Evolutionary conservation across 2,113 vertebrate genomes (phyloP).

Genomic region (Phocoena sinus): DNA sequence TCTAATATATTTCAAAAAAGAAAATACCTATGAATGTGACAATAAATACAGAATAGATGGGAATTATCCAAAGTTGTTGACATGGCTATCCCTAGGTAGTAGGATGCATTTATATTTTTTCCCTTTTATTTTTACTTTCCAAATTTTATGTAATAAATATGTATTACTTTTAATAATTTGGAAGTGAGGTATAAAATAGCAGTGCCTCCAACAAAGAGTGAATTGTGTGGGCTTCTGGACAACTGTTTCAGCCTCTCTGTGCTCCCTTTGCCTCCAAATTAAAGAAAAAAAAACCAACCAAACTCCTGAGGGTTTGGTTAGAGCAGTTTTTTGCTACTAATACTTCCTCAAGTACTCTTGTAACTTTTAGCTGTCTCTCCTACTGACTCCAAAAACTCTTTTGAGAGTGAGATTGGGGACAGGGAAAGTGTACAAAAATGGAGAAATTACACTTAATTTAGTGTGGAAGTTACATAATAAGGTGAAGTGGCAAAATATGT

Average conservation of each 20-base stretch:
- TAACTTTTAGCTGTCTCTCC: conserved; percentile 19
- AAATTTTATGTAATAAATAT: not conserved
- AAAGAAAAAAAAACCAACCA: not conserved
- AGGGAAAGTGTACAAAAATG: not conserved
- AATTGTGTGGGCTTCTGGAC: not conserved
- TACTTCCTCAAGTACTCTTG: conserved; percentile 10
- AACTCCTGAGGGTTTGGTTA: not conserved
- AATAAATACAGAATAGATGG: not conserved
- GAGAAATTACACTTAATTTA: not conserved
- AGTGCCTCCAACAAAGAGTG: not conserved
- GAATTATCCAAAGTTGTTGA: not conserved
- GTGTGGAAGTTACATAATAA: not conserved
- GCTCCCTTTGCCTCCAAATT: not conserved
- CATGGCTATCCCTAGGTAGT: not conserved
- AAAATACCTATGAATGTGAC: not conserved
- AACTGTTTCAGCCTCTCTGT: not conserved
- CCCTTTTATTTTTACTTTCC: not conserved
- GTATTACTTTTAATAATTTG: conserved; percentile 39
- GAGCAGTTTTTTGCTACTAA: conserved; percentile 7
- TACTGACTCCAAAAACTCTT: not conserved
- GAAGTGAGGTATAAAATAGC: conserved; percentile 24
- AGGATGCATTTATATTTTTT: not conserved
- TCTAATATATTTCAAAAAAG: not conserved
- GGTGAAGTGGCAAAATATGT: not conserved
- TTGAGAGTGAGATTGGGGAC: not conserved